phyloP scores from a whole-genome alignment of 2,797 vertebrate species.

The Brachymystax lenok region DNA sequence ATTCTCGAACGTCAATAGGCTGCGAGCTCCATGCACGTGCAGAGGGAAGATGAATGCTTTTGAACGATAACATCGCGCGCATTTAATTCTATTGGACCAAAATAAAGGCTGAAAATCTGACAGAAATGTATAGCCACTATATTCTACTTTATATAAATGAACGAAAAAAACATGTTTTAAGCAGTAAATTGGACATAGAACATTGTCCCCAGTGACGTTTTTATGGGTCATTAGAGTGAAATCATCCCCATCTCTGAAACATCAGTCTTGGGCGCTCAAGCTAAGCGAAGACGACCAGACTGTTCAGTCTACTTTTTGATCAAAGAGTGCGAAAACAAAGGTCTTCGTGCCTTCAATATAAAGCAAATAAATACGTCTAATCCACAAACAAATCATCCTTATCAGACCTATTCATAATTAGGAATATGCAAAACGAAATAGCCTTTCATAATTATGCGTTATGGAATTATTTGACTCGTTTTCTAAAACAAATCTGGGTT shows the following conservation, averaged over 20 bases:
- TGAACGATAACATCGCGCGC: slow-evolving; percentile 29
- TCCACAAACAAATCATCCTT: not conserved
- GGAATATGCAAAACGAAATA: not conserved
- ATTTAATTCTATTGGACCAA: slow-evolving; percentile 10
- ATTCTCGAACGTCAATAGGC: slow-evolving; percentile 18
- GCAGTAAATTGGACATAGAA: no score
- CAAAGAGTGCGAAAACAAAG: slow-evolving; percentile 16
- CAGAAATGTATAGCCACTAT: slow-evolving; percentile 3
- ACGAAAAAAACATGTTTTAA: not conserved
- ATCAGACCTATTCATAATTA: not conserved
- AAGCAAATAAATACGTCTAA: slow-evolving; percentile 1
- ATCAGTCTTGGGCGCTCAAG: not conserved
- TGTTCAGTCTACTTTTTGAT: slow-evolving; percentile 36
- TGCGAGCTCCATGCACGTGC: not conserved
- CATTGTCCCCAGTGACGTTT: not conserved
- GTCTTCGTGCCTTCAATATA: not conserved
- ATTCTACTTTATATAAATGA: not conserved
- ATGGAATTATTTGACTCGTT: not conserved
- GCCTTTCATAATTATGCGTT: not conserved
- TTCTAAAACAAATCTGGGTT: no score
- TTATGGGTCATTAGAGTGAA: slow-evolving; percentile 1
- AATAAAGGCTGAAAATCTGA: not conserved
- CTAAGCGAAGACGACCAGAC: slow-evolving; percentile 30
- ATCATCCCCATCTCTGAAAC: not conserved
- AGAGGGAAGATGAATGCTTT: slow-evolving; percentile 21